phyloP scores from a whole-genome alignment of 2,888 invertebrate genomes.

The Mylabris sibirica region DNA sequence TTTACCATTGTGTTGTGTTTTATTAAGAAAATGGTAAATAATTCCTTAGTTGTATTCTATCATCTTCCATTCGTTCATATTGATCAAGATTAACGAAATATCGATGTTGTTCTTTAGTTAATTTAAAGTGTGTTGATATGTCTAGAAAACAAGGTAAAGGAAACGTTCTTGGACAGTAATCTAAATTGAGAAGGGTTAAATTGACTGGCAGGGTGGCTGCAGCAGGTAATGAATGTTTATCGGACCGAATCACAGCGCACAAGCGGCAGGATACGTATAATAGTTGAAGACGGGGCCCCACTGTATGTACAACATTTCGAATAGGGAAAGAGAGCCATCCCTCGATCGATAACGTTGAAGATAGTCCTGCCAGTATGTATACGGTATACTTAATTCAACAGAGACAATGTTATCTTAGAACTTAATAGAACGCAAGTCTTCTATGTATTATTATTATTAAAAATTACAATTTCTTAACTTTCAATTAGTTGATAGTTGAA shows the following conservation, averaged over 20 bases:
- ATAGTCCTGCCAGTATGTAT: slow-evolving; percentile 23
- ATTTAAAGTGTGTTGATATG: slow-evolving; percentile 57
- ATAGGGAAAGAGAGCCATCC: neutral
- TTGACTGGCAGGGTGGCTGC: slow-evolving; percentile 55
- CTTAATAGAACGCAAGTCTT: neutral
- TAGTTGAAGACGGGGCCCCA: slow-evolving; percentile 36
- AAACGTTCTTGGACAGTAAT: slow-evolving; percentile 58
- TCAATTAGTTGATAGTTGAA: too few relatives aligned
- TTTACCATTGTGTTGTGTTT: neutral
- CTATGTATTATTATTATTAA: too few relatives aligned
- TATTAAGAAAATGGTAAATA: too few relatives aligned
- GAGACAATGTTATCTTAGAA: neutral
- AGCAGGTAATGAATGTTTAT: slow-evolving; percentile 61
- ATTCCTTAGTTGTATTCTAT: too few relatives aligned
- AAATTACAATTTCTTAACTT: too few relatives aligned
- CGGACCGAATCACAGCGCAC: slow-evolving; percentile 58
- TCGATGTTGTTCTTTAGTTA: slow-evolving; percentile 50
- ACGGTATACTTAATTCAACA: slow-evolving; percentile 15
- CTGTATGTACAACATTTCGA: slow-evolving; percentile 32
- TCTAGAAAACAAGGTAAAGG: slow-evolving; percentile 51
- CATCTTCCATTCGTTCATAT: too few relatives aligned
- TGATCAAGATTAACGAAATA: neutral
- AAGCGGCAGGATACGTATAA: slow-evolving; percentile 30
- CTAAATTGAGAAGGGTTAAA: slow-evolving; percentile 61
- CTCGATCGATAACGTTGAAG: slow-evolving; percentile 31